Evolutionary conservation across 2,113 vertebrate genomes (phyloP).

Genomic region (Arvicanthis niloticus): DNA sequence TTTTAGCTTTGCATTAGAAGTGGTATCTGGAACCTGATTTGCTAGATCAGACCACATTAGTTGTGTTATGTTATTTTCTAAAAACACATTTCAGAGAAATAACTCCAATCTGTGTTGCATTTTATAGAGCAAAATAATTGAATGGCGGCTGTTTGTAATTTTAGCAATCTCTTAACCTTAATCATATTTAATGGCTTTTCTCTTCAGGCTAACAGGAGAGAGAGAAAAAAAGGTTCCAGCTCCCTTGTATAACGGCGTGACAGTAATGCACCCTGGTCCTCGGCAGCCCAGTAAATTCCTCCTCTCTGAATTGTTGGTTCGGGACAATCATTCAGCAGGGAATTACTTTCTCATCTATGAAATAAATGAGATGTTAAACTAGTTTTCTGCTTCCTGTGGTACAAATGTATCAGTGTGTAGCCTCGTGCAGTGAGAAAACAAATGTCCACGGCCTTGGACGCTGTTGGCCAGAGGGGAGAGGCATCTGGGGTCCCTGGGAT

Average conservation of each 20-base stretch:
- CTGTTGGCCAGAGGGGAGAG: conserved; percentile 16
- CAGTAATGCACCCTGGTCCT: conserved; percentile 83
- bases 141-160: conserved; percentile 92
- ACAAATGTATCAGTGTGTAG: conserved; percentile 76
- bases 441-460: background rate
- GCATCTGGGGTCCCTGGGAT: background rate
- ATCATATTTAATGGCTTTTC: conserved; percentile 93
- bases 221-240: conserved; percentile 83
- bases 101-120: conserved; percentile 90
- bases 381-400: conserved; percentile 88
- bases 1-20: conserved; percentile 87
- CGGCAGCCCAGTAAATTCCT: conserved; percentile 88
- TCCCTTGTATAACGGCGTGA: conserved; percentile 76
- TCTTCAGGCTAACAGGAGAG: conserved; percentile 89
- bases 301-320: conserved; percentile 89
- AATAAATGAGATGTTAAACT: conserved; percentile 93
- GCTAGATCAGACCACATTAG: conserved; percentile 90
- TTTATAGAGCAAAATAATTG: conserved; percentile 92
- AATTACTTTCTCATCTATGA: conserved; percentile 91
- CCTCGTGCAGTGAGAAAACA: conserved; percentile 65
- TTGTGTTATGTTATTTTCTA: conserved; percentile 90
- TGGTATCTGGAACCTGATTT: conserved; percentile 88
- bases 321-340: conserved; percentile 91
- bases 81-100: conserved; percentile 91
- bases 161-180: conserved; percentile 93